Evolutionary conservation across 2,888 invertebrate genomes (phyloP).

Genomic region (Rhaphigaster nebulosa): DNA sequence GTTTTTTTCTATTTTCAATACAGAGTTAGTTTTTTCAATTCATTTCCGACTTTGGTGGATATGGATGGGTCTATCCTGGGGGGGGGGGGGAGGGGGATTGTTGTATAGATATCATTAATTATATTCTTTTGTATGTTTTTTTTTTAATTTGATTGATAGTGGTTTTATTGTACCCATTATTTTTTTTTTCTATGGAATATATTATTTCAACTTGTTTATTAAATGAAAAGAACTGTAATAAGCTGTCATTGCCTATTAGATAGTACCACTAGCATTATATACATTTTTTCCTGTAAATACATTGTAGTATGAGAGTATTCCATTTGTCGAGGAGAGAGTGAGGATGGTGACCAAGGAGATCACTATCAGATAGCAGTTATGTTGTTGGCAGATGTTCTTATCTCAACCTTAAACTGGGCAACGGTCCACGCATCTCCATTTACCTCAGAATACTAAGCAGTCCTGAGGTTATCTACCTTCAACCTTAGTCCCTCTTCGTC

Average conservation of each 20-base stretch:
- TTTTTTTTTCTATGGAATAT: too few species aligned
- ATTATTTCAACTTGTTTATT: too few species aligned
- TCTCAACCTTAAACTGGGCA: neutral
- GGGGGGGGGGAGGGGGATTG: too few species aligned
- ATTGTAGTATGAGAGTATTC: neutral
- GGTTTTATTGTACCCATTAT: too few species aligned
- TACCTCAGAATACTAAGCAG: slow-evolving; percentile 28
- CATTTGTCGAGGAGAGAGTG: neutral
- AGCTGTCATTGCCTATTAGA: neutral
- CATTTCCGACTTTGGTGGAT: too few species aligned
- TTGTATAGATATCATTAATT: too few species aligned
- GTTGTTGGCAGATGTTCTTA: slow-evolving; percentile 16
- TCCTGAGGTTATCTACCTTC: neutral
- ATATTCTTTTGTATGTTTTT: too few species aligned
- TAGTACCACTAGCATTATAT: neutral
- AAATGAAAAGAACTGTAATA: too few species aligned
- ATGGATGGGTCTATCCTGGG: too few species aligned
- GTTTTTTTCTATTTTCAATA: too few species aligned
- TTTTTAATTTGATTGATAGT: too few species aligned
- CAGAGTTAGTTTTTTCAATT: too few species aligned
- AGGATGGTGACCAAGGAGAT: neutral
- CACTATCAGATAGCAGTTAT: neutral
- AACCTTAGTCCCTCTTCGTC: neutral
- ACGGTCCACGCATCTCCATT: slow-evolving; percentile 19
- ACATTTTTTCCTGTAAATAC: neutral